Evolutionary conservation across 2,113 vertebrate species (phyloP), one percentile per base, ranked within the genome.

Genomic region (Brevimyrus niger): DNA sequence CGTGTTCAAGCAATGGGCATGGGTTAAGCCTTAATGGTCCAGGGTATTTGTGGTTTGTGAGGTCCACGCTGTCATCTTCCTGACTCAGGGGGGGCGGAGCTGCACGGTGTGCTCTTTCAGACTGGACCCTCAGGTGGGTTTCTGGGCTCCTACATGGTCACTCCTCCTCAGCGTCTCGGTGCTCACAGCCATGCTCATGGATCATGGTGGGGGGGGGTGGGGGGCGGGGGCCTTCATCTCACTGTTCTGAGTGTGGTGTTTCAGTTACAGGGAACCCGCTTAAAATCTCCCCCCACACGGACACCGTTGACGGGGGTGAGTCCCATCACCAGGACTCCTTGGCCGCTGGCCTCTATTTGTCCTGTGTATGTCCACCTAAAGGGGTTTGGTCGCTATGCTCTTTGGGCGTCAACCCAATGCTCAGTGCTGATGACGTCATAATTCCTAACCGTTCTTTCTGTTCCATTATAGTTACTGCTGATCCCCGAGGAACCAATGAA

Each of bases 261-360:
- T 65, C 89, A 92, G 92, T 92, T 90, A 91, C 96, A 95, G 94
- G 90, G 58, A 92, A 92, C 88, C 91, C 94, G 86, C 93, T 35
- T 58, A 87, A 53, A 73, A 86, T 82, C 88, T 86, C 88, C 35
- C 82, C 91, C 89, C 91, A 93, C 83, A 91, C 90, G 69, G 90
- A 90, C 55, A 69, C 80, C 61, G 82, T 73, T 9, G 91, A 87
- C 48, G 91, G 89, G 86, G 92, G 91, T 91, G 58, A 87, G 92
- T 88, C 80, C 6, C 46, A 76, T 48, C 47, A 27, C 50, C 85
- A 73, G 42, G 87, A 38, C 55, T 38, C 46, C 86, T 48, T 86
- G 83, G 42, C 83, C 84, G 27, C 85, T 17, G 46, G 48, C 85
- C 46, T 53, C 46, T 80, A 53, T 46, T 21, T 27, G n/a, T 48